phyloP scores from a whole-genome alignment of 2,797 vertebrate species.

The Siniperca obscura region DNA sequence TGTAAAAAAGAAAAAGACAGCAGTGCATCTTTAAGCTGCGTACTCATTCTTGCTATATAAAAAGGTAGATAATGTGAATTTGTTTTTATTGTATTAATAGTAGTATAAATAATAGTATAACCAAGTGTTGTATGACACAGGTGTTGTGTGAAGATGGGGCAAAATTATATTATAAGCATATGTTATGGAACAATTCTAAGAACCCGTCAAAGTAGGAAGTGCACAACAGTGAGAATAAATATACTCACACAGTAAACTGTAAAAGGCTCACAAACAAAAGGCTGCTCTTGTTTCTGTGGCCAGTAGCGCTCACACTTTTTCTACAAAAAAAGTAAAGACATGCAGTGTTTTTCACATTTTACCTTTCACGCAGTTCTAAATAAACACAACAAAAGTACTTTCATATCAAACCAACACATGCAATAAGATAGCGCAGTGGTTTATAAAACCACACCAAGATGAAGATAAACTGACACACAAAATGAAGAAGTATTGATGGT shows the following conservation, averaged over 20 bases:
- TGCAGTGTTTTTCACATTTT: neutral
- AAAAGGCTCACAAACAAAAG: conserved; percentile 88
- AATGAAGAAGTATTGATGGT: neutral
- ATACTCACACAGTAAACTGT: conserved; percentile 90
- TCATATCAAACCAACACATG: neutral
- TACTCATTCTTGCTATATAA: neutral
- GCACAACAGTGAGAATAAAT: conserved; percentile 31
- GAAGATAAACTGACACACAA: neutral
- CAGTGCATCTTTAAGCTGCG: neutral
- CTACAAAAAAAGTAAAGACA: conserved; percentile 73
- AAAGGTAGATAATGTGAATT: neutral
- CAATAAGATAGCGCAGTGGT: neutral
- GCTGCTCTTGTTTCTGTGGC: conserved; percentile 81
- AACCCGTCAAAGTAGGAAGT: conserved; percentile 51
- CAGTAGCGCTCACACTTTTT: conserved; percentile 98
- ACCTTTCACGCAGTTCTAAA: neutral
- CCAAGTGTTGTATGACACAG: neutral
- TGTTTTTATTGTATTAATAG: neutral
- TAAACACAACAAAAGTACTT: neutral
- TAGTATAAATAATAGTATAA: neutral
- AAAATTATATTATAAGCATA: conserved; percentile 25
- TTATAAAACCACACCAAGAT: neutral
- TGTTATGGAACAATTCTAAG: neutral
- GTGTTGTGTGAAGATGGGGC: neutral
- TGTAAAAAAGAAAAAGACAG: conserved; percentile 61